Evolutionary conservation across 2,797 vertebrate genomes (phyloP).

Genomic region (Sylvilagus floridanus): DNA sequence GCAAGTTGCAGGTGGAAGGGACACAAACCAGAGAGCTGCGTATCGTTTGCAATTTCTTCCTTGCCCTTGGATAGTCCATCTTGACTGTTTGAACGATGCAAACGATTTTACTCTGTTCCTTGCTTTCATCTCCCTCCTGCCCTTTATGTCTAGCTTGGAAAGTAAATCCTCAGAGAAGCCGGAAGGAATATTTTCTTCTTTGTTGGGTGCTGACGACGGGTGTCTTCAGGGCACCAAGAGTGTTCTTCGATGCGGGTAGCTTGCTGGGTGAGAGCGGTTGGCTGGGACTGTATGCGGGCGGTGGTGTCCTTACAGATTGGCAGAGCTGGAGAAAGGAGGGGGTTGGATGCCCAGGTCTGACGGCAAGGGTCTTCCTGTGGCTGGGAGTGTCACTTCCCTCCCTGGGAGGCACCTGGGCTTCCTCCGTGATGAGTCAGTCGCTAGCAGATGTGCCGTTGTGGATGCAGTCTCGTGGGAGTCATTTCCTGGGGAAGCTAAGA

Average conservation of each 20-base stretch:
- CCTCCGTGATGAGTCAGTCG: not conserved
- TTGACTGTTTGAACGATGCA: not conserved
- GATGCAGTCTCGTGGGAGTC: not conserved
- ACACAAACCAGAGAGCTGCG: not conserved
- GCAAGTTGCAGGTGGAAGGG: conserved; percentile 5
- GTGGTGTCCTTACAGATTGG: not conserved
- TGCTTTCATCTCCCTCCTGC: not conserved
- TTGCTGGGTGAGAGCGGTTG: not conserved
- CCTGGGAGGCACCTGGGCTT: not conserved
- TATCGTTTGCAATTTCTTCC: conserved; percentile 19
- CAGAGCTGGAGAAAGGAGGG: not conserved
- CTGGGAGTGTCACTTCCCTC: not conserved
- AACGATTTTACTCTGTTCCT: not conserved
- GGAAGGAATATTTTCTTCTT: conserved; percentile 3
- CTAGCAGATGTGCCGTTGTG: not conserved
- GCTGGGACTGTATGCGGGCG: not conserved
- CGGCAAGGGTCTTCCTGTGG: not conserved
- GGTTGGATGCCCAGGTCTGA: not conserved
- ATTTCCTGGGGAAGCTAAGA: conserved; percentile 14
- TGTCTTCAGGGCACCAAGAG: not conserved
- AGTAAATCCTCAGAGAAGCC: not conserved
- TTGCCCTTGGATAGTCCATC: conserved; percentile 4
- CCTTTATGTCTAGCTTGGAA: not conserved
- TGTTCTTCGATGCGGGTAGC: not conserved
- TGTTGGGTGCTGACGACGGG: not conserved